These are phyloP conservation scores for Phylloscopus trochiloides DNA, from an alignment of 2,113 vertebrate species.

Conservation along the genomic window DNA sequence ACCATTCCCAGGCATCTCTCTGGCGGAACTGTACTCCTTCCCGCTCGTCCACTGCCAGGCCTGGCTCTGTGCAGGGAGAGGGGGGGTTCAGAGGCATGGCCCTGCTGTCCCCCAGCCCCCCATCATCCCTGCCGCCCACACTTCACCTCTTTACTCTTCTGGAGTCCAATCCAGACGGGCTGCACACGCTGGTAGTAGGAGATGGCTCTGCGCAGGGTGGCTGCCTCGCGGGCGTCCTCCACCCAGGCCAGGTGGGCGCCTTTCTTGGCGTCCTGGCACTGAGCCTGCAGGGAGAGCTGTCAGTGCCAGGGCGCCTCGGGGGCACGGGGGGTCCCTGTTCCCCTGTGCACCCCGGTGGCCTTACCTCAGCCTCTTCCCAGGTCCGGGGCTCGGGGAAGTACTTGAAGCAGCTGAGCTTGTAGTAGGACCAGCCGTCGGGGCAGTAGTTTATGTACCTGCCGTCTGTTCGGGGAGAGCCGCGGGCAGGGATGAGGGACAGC, in stretches of 20 bases:
- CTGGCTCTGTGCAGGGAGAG: background rate
- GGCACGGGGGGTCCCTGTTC: rapidly evolving
- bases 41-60: slow-evolving; percentile 57
- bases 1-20: rapidly evolving
- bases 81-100: rapidly evolving
- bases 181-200: background rate
- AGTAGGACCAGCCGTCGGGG: slow-evolving; percentile 50
- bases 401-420: slow-evolving; percentile 47
- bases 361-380: slow-evolving; percentile 68
- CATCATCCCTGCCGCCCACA: rapidly evolving
- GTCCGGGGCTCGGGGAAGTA: slow-evolving; percentile 11
- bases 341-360: rapidly evolving
- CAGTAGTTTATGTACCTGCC: background rate
- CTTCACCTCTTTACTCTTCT: slow-evolving; percentile 27
- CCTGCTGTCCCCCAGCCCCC: rapidly evolving
- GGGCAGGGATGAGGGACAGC: background rate
- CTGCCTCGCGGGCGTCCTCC: background rate
- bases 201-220: background rate
- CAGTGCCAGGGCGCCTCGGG: rapidly evolving
- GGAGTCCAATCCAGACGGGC: slow-evolving; percentile 60
- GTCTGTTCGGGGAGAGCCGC: rapidly evolving
- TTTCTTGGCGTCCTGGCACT: background rate
- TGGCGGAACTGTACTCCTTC: rapidly evolving
- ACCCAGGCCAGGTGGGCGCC: slow-evolving; percentile 57
- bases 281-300: background rate